These are phyloP conservation scores for Plebejus melissa DNA, from an alignment of 2,888 invertebrate species.

Conservation along the genomic window DNA sequence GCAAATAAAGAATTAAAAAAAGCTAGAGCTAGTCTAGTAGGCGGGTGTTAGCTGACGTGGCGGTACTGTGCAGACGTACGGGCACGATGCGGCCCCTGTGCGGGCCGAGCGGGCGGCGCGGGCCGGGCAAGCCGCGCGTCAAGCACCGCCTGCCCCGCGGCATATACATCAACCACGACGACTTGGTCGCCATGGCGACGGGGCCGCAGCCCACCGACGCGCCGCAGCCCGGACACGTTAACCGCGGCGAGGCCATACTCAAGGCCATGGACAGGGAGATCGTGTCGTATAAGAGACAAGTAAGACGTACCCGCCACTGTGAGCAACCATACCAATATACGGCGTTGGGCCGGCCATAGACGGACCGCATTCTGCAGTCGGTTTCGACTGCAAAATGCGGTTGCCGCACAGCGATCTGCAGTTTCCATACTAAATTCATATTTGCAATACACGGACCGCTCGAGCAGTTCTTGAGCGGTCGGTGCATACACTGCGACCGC, in stretches of 20 bases:
- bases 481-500: too few species aligned
- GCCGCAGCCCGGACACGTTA: conserved; percentile 69
- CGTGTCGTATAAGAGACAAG: conserved; percentile 96
- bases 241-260: conserved; percentile 90
- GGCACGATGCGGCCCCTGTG: conserved; percentile 89
- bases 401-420: too few species aligned
- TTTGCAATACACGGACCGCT: too few species aligned
- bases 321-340: background rate
- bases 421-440: too few species aligned
- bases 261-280: conserved; percentile 96
- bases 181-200: conserved; percentile 94
- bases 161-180: conserved; percentile 98
- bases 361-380: too few species aligned
- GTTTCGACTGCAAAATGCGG: too few species aligned
- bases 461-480: too few species aligned
- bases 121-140: conserved; percentile 77
- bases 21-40: background rate
- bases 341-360: background rate
- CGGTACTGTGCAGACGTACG: conserved; percentile 84
- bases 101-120: conserved; percentile 82
- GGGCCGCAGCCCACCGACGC: conserved; percentile 82
- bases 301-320: conserved; percentile 76
- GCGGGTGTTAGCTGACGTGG: conserved; percentile 32
- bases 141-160: conserved; percentile 95
- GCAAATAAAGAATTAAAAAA: background rate